Conservation (phyloP, 2,113 vertebrate species). For the Misgurnus mizolepis region DNA sequence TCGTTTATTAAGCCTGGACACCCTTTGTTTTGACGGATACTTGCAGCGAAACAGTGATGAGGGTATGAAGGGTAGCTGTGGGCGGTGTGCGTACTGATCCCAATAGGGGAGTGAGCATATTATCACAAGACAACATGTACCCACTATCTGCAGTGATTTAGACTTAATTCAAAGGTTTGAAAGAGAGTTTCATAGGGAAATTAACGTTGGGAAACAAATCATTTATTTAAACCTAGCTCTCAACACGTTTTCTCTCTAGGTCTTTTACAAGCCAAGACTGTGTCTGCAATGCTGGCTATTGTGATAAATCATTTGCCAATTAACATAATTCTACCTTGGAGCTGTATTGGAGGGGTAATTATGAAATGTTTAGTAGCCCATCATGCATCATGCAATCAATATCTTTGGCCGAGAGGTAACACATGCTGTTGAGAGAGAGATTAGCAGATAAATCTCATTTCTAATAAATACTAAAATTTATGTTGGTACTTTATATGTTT, state of each 20-base stretch:
- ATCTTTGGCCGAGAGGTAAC: constrained; percentile 22
- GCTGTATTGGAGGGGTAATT: constrained; percentile 27
- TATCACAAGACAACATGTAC: constrained; percentile 14
- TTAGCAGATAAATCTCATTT: neutral
- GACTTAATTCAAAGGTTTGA: neutral
- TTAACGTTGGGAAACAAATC: constrained; percentile 3
- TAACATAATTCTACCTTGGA: constrained; percentile 35
- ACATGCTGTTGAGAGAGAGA: constrained; percentile 22
- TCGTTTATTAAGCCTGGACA: constrained; percentile 49
- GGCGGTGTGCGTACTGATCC: constrained; percentile 11
- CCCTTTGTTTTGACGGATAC: constrained; percentile 31
- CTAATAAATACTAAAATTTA: neutral
- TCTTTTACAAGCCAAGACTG: neutral
- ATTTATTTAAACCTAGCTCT: constrained; percentile 23
- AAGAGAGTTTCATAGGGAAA: neutral
- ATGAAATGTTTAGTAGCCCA: constrained; percentile 30
- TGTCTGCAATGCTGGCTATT: constrained; percentile 6
- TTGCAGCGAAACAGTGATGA: neutral
- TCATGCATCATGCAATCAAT: constrained; percentile 38
- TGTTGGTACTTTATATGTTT: neutral
- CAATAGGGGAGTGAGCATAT: constrained; percentile 17
- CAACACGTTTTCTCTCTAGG: neutral
- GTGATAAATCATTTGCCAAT: constrained; percentile 33
- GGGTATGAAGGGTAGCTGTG: constrained; percentile 21
- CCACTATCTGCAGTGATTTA: neutral